Evolutionary conservation across 1,140 invertebrate genomes (phyloP).

Genomic region (Zaprionus taronus): DNA sequence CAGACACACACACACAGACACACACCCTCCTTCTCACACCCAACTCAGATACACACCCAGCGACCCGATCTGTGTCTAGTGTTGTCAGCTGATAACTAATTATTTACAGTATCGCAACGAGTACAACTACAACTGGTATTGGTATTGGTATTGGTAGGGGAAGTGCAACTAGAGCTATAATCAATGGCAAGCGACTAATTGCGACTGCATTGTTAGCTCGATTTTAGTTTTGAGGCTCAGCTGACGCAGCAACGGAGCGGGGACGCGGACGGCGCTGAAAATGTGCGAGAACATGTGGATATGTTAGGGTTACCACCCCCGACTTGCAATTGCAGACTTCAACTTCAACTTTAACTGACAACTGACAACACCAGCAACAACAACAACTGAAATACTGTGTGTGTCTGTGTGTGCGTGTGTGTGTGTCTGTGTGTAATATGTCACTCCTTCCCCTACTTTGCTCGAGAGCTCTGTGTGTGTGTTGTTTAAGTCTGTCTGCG

Average conservation of each 20-base stretch:
- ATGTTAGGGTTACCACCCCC: conserved; percentile 33
- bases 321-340: neutral
- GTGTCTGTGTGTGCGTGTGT: conserved; percentile 2
- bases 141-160: conserved; percentile 15
- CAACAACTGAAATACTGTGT: conserved; percentile 53
- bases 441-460: neutral
- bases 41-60: neutral
- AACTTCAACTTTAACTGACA: conserved; percentile 47
- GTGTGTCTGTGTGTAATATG: neutral
- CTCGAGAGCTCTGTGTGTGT: neutral
- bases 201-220: conserved; percentile 58
- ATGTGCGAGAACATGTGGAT: conserved; percentile 52
- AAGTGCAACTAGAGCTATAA: conserved; percentile 28
- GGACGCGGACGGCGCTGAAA: conserved; percentile 63
- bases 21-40: conserved; percentile 2
- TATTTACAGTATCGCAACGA: conserved; percentile 24
- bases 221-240: conserved; percentile 54
- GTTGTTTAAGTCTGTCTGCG: neutral
- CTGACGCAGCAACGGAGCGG: conserved; percentile 48
- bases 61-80: conserved; percentile 44
- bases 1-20: neutral
- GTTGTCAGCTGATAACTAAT: conserved; percentile 76
- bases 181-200: conserved; percentile 56
- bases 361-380: conserved; percentile 48
- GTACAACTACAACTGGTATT: conserved; percentile 12